Evolutionary conservation across 1,140 invertebrate species (phyloP).

Genomic region (Orchestia grillus): DNA sequence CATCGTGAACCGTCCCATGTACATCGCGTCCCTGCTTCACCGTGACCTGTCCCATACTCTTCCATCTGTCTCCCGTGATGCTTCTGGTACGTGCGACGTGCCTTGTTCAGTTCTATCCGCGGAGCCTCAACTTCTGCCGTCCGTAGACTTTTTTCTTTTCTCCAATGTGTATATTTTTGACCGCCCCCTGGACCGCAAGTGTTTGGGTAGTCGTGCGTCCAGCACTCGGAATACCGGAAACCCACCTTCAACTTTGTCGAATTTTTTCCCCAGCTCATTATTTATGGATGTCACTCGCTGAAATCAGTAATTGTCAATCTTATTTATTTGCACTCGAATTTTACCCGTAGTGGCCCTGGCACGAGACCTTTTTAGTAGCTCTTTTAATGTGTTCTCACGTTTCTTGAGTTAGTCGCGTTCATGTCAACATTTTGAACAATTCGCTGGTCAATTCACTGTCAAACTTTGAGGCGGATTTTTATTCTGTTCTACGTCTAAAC

Average conservation of each 20-base stretch:
- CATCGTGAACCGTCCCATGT: not conserved
- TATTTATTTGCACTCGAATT: not conserved
- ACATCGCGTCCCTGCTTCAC: not conserved
- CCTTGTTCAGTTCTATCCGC: not conserved
- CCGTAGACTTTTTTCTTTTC: not conserved
- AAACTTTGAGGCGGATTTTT: not conserved
- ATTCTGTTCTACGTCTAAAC: not conserved
- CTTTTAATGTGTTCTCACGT: not conserved
- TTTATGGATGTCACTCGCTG: not conserved
- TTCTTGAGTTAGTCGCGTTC: not conserved
- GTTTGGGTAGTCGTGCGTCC: not conserved
- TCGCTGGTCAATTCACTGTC: not conserved
- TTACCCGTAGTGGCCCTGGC: not conserved
- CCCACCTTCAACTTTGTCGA: not conserved
- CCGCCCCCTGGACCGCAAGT: not conserved
- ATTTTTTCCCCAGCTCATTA: not conserved
- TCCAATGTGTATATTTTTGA: not conserved
- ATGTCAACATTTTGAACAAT: not conserved
- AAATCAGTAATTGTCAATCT: not conserved
- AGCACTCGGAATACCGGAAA: not conserved
- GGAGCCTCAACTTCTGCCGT: slow-evolving; percentile 41
- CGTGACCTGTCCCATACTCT: not conserved
- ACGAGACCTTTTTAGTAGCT: not conserved
- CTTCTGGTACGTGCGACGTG: not conserved
- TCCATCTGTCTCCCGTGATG: not conserved